Base-by-base conservation (phyloP, 2,888 invertebrate species). In the Drosophila putrida region DNA sequence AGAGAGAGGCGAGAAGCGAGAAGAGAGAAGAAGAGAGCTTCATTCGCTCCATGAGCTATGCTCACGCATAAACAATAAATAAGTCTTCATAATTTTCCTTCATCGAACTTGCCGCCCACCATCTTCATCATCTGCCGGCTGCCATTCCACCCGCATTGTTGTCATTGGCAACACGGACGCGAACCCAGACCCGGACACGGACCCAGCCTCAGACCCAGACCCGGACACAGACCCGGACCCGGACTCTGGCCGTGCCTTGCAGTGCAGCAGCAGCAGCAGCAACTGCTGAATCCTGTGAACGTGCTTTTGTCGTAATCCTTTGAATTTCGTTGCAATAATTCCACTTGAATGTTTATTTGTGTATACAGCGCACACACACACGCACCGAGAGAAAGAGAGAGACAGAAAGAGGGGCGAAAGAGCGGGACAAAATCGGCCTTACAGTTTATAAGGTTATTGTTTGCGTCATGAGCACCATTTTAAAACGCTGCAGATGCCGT, bases 321-420 rank as follows among this genome's bases (percentile, higher is more conserved):
- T 88, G 86, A 86, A 86, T 86, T 86, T 86, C 86, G 88, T 86
- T 86, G 86, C 86, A 86, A 88, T 86, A 86, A 86, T 86, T 88
- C 88, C 86, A 86, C 88, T 86, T 88, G 87, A 87, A 87, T 88
- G 85, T 86, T 88, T 86, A 86, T 88, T 88, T 86, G 83, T 88
- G 88, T 85, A 84, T 84, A 85, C 77, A 85, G 85, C 82, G 31
- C 64, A 44, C 73, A 72, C 79, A 75, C 49, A 31, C 49, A 25
- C 28, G 39, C 38, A 31, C 15, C 11, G 38, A 25, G 35, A 36
- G n/a, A 36, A 2, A 20, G 25, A 36, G 25, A 25, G 25, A 36
- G 49, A 20, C 25, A 51, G 61, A 36, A 36, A 6, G 43, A 31
- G 59, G 8, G 6, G 20, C 38, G 15, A 6, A n/a, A 20, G 28